These are phyloP conservation scores for Conomelus anceps DNA, from an alignment of 2,888 invertebrate species.

Conservation along the genomic window DNA sequence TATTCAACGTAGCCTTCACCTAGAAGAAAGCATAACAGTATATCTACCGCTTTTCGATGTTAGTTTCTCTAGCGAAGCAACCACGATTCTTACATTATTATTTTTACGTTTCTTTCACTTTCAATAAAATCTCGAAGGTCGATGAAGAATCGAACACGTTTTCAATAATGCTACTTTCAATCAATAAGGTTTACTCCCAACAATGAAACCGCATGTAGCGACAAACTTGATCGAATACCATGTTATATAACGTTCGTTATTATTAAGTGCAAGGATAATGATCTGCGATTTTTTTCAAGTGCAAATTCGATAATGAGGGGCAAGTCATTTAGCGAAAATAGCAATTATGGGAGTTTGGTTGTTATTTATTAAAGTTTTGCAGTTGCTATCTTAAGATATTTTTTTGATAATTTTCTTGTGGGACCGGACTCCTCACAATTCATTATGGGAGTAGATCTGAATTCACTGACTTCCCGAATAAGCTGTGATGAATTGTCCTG, in stretches of 20 bases:
- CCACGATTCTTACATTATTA: not conserved
- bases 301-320: not conserved
- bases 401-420: too few relatives aligned
- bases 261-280: not conserved
- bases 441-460: too few relatives aligned
- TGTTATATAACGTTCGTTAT: not conserved
- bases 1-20: not conserved
- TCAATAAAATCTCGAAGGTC: not conserved
- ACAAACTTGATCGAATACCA: not conserved
- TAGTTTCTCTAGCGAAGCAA: too few relatives aligned
- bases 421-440: too few relatives aligned
- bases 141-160: not conserved
- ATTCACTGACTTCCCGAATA: too few relatives aligned
- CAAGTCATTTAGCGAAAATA: not conserved
- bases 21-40: not conserved
- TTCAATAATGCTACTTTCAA: not conserved
- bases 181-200: not conserved
- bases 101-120: not conserved
- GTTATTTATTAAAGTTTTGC: too few relatives aligned
- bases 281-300: not conserved
- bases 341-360: too few relatives aligned
- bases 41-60: not conserved
- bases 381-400: too few relatives aligned
- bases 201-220: not conserved
- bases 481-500: too few relatives aligned